Evolutionary conservation across 2,113 vertebrate genomes (phyloP).

Genomic region (Hyaena hyaena): DNA sequence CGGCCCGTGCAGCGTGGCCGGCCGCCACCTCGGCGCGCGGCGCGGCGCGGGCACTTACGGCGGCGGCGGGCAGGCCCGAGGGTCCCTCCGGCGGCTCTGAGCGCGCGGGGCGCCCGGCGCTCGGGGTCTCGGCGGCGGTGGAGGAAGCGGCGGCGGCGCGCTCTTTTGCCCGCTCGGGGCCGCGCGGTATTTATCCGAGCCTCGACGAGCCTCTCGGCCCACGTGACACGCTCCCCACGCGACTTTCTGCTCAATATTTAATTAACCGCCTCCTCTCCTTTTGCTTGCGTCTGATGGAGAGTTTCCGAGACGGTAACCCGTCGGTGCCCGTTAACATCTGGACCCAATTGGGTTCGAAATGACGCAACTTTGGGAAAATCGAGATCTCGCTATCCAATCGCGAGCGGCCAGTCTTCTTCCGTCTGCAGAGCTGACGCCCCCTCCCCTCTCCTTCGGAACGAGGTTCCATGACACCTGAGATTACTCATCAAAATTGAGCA

Average conservation of each 20-base stretch:
- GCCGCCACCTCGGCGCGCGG: not conserved
- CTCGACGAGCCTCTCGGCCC: slow-evolving; percentile 30
- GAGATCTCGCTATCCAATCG: slow-evolving; percentile 61
- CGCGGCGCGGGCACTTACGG: slow-evolving; percentile 28
- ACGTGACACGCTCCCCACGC: slow-evolving; percentile 79
- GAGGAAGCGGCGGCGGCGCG: not conserved
- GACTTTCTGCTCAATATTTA: slow-evolving; percentile 81
- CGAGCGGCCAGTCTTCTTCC: slow-evolving; percentile 1
- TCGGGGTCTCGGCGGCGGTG: not conserved
- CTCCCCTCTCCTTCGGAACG: slow-evolving; percentile 39
- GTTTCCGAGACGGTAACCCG: slow-evolving; percentile 73
- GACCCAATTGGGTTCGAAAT: slow-evolving; percentile 62
- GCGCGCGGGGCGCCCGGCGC: slow-evolving; percentile 47
- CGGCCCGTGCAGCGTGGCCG: not conserved
- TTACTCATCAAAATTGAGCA: slow-evolving; percentile 75
- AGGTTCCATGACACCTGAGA: slow-evolving; percentile 61
- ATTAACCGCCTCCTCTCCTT: slow-evolving; percentile 71
- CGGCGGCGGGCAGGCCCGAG: not conserved
- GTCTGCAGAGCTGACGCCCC: slow-evolving; percentile 51
- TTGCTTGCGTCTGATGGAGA: slow-evolving; percentile 69
- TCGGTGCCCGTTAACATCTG: slow-evolving; percentile 66
- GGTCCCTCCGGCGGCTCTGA: not conserved
- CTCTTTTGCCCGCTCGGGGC: not conserved
- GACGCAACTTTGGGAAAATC: slow-evolving; percentile 71
- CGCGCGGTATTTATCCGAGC: slow-evolving; percentile 69